These are phyloP conservation scores for Agrotis puta DNA, from an alignment of 2,888 invertebrate genomes.

Conservation along the genomic window DNA sequence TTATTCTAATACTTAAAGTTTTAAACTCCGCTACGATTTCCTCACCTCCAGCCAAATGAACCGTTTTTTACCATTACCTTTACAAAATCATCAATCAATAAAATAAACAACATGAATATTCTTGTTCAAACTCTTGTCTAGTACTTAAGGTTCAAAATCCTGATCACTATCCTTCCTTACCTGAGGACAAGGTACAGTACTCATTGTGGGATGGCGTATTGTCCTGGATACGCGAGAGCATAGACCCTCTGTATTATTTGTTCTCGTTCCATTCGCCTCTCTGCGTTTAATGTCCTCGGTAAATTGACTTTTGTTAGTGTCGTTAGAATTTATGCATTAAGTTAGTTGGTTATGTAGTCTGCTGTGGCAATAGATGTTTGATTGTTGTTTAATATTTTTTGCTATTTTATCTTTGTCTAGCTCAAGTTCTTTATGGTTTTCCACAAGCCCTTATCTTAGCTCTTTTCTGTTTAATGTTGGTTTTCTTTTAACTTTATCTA, in stretches of 20 bases:
- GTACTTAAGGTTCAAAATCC: conserved; percentile 26
- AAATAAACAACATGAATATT: conserved; percentile 24
- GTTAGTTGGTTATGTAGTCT: conserved; percentile 14
- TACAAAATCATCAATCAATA: conserved; percentile 31
- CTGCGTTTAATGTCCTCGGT: conserved; percentile 50
- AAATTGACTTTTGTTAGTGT: conserved; percentile 40
- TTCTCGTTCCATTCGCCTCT: conserved; percentile 51
- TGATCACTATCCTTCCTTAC: conserved; percentile 1
- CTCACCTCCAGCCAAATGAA: conserved; percentile 5
- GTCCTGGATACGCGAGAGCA: conserved; percentile 58
- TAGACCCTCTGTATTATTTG: conserved; percentile 51
- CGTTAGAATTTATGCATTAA: conserved; percentile 21
- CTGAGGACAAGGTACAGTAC: conserved; percentile 29
- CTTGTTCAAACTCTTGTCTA: conserved; percentile 17
- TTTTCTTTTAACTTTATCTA: conserved; percentile 17
- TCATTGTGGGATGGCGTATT: conserved; percentile 63
- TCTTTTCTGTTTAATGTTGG: background rate
- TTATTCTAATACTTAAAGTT: background rate
- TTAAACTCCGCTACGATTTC: too few relatives aligned
- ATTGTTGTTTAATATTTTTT: background rate
- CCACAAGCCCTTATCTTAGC: background rate
- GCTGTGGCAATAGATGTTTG: background rate
- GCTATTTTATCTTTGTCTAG: background rate
- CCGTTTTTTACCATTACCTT: conserved; percentile 10
- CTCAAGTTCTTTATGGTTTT: background rate